Conservation (phyloP, 23 tunicate genomes). For the Ciona savignyi region DNA sequence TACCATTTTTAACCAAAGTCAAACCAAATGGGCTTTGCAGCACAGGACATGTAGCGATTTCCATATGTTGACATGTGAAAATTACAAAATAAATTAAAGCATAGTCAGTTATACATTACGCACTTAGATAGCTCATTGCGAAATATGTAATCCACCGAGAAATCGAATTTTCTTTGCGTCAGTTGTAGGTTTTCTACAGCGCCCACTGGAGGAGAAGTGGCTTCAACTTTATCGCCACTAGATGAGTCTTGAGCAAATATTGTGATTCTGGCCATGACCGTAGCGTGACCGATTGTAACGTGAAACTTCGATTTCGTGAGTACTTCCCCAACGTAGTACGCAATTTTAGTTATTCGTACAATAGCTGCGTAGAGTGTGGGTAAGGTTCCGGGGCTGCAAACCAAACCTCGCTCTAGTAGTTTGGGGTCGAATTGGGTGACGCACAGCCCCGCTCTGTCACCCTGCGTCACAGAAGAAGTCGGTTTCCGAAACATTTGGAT, state of each 20-base stretch:
- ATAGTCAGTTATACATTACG: too few species aligned
- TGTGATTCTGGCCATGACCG: constrained; percentile 63
- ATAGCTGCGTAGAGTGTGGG: constrained; percentile 61
- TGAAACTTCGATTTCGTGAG: constrained; percentile 79
- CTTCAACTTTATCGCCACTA: neutral
- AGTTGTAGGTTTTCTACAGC: constrained; percentile 5
- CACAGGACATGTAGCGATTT: too few species aligned
- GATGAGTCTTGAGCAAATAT: constrained; percentile 24
- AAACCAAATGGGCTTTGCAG: too few species aligned
- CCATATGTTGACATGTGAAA: too few species aligned
- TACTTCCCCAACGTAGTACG: constrained; percentile 57
- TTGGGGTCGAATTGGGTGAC: constrained; percentile 99
- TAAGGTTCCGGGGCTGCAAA: constrained; percentile 66
- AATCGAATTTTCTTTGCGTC: constrained; percentile 20
- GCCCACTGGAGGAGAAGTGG: constrained; percentile 3
- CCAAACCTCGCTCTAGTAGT: constrained; percentile 78
- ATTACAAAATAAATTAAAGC: too few species aligned
- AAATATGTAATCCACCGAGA: constrained; percentile 13
- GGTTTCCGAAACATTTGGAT: constrained; percentile 93
- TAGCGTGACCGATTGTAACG: constrained; percentile 86
- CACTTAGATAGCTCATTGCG: constrained; percentile 26
- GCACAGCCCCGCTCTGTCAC: constrained; percentile 91
- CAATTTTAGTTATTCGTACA: constrained; percentile 43
- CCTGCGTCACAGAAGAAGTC: constrained; percentile 40
- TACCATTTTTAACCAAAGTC: too few species aligned